Percentiles rank a stretch among this genome's conserved stretches.
phyloP scores from a whole-genome alignment of 2,797 vertebrate genomes.

The Malurus splendens region DNA sequence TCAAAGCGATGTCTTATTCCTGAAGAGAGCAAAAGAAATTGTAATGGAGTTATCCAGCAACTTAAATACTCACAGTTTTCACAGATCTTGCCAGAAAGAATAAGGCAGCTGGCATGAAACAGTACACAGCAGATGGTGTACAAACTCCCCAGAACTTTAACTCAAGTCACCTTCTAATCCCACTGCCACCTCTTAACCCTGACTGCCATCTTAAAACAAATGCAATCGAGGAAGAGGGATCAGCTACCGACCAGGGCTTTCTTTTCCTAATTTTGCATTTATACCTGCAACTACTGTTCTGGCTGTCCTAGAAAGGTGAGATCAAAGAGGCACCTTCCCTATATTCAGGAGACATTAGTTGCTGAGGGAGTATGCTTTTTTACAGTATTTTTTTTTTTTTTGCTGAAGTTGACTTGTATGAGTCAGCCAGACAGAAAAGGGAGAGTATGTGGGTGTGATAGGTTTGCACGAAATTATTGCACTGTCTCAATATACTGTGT shows the following conservation, averaged over 20 bases:
- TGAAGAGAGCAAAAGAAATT: not conserved
- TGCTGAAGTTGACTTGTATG: constrained; percentile 9
- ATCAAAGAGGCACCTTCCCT: not conserved
- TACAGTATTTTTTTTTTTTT: not conserved
- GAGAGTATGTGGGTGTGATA: not conserved
- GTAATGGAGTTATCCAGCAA: not conserved
- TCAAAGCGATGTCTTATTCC: not conserved
- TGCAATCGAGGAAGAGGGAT: not conserved
- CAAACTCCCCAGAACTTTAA: not conserved
- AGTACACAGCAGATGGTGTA: not conserved
- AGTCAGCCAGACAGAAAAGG: constrained; percentile 39
- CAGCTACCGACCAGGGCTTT: not conserved
- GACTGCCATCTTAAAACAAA: not conserved
- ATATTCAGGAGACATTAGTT: not conserved
- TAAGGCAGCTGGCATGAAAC: not conserved
- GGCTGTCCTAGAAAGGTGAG: not conserved
- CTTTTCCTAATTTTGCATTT: not conserved
- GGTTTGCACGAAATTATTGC: constrained; percentile 24
- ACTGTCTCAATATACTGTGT: not conserved
- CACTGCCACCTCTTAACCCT: not conserved
- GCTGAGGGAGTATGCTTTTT: not conserved
- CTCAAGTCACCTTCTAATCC: not conserved
- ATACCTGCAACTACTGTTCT: not conserved
- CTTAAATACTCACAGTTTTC: not conserved
- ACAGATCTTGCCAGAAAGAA: not conserved